These are phyloP conservation scores for Ochropleura plecta DNA, from an alignment of 2,888 invertebrate species.

Conservation along the genomic window DNA sequence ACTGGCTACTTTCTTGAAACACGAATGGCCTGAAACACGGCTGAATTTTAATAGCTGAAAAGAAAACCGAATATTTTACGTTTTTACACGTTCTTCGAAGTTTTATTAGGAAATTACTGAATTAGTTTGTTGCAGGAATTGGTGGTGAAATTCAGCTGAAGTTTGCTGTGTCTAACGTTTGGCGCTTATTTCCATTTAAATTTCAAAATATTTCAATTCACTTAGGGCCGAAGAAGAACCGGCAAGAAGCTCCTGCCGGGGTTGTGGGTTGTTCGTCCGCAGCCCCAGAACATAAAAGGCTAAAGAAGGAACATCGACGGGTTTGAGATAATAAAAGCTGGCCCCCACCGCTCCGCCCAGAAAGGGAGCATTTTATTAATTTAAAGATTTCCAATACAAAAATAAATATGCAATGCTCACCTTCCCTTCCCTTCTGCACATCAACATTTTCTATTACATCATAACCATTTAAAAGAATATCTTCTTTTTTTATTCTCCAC, in stretches of 20 bases:
- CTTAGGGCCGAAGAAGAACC: too few relatives aligned
- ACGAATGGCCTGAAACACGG: conserved; percentile 57
- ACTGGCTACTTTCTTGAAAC: conserved; percentile 45
- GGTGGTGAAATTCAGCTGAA: background rate
- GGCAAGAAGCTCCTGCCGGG: too few relatives aligned
- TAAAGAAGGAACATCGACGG: too few relatives aligned
- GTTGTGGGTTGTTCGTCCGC: too few relatives aligned
- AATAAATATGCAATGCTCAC: too few relatives aligned
- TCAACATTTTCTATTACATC: background rate
- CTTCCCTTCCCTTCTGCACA: background rate
- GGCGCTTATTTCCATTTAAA: too few relatives aligned
- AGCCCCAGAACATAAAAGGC: too few relatives aligned
- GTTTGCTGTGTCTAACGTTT: background rate
- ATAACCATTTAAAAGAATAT: background rate
- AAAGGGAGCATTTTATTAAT: too few relatives aligned
- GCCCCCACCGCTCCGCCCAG: too few relatives aligned
- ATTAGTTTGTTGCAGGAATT: conserved; percentile 36
- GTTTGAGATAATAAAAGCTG: too few relatives aligned
- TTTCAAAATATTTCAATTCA: too few relatives aligned
- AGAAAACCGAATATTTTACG: conserved; percentile 49
- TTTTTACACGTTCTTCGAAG: conserved; percentile 39
- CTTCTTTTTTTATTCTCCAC: conserved; percentile 1
- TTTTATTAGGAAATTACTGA: conserved; percentile 47
- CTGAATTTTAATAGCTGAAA: conserved; percentile 62
- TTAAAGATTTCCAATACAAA: too few relatives aligned